Conservation (phyloP, 1,140 invertebrate genomes). For the Thalassaphorura encarpata region DNA sequence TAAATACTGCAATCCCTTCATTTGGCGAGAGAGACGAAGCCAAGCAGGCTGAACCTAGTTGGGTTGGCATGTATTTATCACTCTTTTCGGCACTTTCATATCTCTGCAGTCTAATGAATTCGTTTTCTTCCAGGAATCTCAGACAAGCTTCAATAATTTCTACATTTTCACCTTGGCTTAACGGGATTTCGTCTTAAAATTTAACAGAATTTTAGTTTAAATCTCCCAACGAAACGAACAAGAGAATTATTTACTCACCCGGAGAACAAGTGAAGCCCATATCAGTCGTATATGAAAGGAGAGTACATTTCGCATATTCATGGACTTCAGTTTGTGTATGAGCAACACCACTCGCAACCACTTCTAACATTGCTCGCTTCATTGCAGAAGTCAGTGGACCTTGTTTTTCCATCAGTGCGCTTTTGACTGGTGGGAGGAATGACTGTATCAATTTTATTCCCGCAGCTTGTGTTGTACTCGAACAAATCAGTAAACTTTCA, state of each 20-base stretch:
- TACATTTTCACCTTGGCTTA: not conserved
- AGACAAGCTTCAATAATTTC: slow-evolving; percentile 43
- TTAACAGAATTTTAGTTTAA: not conserved
- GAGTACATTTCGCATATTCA: slow-evolving; percentile 70
- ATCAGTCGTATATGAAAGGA: slow-evolving; percentile 41
- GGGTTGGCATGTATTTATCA: slow-evolving; percentile 61
- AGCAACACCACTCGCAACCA: slow-evolving; percentile 79
- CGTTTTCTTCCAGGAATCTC: slow-evolving; percentile 47
- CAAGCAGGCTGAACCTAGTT: slow-evolving; percentile 81
- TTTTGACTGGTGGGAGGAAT: slow-evolving; percentile 61
- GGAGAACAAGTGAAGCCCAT: no score
- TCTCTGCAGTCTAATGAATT: slow-evolving; percentile 40
- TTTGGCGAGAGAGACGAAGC: slow-evolving; percentile 84
- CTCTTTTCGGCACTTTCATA: slow-evolving; percentile 31
- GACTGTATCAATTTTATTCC: slow-evolving; percentile 58
- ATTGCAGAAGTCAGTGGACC: slow-evolving; percentile 44
- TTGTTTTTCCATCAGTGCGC: slow-evolving; percentile 58
- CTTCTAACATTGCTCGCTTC: slow-evolving; percentile 54
- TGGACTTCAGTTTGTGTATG: slow-evolving; percentile 58
- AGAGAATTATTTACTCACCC: not conserved
- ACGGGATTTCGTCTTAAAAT: not conserved
- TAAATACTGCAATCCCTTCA: slow-evolving; percentile 77
- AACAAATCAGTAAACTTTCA: slow-evolving; percentile 87
- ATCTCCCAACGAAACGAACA: not conserved
- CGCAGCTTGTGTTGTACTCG: slow-evolving; percentile 55